phyloP scores from a whole-genome alignment of 2,113 vertebrate species.

The Fregata magnificens region DNA sequence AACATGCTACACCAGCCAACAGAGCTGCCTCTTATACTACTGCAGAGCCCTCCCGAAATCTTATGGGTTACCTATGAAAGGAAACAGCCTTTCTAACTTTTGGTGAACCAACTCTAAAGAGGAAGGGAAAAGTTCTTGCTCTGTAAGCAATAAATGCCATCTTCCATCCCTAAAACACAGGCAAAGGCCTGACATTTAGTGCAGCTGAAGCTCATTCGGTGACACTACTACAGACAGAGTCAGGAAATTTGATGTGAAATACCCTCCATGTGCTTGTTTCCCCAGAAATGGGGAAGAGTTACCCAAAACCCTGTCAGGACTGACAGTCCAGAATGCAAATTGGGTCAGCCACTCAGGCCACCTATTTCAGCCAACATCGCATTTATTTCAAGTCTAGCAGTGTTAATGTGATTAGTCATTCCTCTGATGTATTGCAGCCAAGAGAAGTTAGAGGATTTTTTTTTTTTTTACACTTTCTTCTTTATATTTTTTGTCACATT shows the following conservation, averaged over 20 bases:
- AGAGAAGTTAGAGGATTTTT: neutral
- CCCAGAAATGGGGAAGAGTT: neutral
- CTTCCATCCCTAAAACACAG: neutral
- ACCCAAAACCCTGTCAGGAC: neutral
- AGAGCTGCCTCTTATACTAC: neutral
- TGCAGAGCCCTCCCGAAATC: neutral
- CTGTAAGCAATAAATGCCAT: neutral
- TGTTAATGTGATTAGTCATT: neutral
- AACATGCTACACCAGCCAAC: neutral
- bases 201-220: neutral
- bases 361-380: neutral
- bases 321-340: neutral
- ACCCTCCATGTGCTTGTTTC: neutral
- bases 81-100: neutral
- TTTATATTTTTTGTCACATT: neutral
- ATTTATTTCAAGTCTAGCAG: neutral
- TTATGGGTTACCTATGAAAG: neutral
- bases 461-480: neutral
- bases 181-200: neutral
- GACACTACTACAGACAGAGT: neutral
- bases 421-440: neutral
- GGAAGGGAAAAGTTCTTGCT: neutral
- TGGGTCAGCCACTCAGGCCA: neutral
- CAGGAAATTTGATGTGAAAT: neutral
- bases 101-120: neutral